A percentile compares a stretch with the other conserved stretches of the same genome.
These are phyloP conservation scores for Antechinus stuartii DNA, from an alignment of 2,113 vertebrate species.

Conservation along the genomic window DNA sequence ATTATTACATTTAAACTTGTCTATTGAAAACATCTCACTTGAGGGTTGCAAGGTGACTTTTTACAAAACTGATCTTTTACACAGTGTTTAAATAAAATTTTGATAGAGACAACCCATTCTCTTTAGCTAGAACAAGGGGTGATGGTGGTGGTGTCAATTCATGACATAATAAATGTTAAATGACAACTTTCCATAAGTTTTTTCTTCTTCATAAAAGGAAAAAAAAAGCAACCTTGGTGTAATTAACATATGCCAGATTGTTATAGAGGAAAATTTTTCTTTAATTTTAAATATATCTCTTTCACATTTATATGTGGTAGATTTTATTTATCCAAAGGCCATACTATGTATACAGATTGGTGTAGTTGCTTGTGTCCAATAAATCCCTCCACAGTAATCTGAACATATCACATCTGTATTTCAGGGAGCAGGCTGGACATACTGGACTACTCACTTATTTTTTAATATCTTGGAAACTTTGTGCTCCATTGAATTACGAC, in stretches of 20 bases:
- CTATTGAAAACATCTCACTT: background rate
- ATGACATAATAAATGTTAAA: slow-evolving; percentile 28
- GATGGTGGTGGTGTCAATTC: background rate
- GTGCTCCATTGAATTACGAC: slow-evolving; percentile 85
- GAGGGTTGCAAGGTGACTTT: background rate
- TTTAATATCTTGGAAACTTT: slow-evolving; percentile 85
- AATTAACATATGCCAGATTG: slow-evolving; percentile 1
- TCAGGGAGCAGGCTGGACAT: slow-evolving; percentile 77
- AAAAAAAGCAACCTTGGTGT: slow-evolving; percentile 23
- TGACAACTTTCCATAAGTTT: slow-evolving; percentile 46
- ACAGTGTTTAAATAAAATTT: slow-evolving; percentile 8
- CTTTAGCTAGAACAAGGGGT: background rate
- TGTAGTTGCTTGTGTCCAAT: background rate
- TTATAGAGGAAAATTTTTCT: slow-evolving; percentile 27
- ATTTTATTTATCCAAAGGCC: slow-evolving; percentile 53
- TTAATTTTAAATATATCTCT: slow-evolving; percentile 42
- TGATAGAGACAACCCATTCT: slow-evolving; percentile 22
- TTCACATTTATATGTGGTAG: slow-evolving; percentile 16
- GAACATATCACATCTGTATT: slow-evolving; percentile 76
- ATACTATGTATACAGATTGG: background rate
- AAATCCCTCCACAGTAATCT: slow-evolving; percentile 28
- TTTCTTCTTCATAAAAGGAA: background rate
- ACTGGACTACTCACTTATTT: slow-evolving; percentile 76
- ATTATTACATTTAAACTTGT: background rate
- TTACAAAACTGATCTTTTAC: slow-evolving; percentile 13